Base-by-base conservation (phyloP, 2,888 invertebrate species). In the Tetragnatha montana region DNA sequence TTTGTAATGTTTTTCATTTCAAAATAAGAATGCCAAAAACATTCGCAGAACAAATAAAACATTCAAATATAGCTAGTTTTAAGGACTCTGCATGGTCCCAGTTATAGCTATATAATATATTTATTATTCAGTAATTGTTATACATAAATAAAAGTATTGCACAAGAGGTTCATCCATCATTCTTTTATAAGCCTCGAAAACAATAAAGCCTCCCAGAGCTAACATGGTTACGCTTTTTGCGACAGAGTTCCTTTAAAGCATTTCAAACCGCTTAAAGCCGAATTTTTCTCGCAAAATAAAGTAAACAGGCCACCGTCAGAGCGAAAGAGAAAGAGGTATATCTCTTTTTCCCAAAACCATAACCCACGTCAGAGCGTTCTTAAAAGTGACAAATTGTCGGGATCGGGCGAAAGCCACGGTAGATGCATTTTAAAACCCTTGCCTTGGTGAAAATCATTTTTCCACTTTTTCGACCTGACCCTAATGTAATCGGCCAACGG, bases 361-460 rank as follows among this genome's bases (percentile, higher is more conserved):
- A 81, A 81, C 74, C 76, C 80, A 35, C 71, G 73, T 80, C 86
- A 86, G 80, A 73, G 60, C 71, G 79, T 80, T 80, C 86, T 86
- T 73, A 73, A 70, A 74, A 80, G 69, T 86, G 86, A 86, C 86
- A 86, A 86, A 86, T 86, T 78, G 86, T 74, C 35, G 79, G 80
- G 60, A 68, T 10, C 71, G 60, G 70, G 12, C 80, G 73, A 80
- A 79, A 86, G 86, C 80, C 78, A 86, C 79, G 71, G 73, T 17
- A 76, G 86, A 80, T 51, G 86, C 86, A 86, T 86, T 86, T 86
- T 86, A 80, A 86, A 86, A 71, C 79, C 86, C 80, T 50, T 76
- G 47, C 60, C 83, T 68, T 21, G 83, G 73, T 51, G 71, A 82
- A 84, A 76, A 76, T 69, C 74, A 47, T 47, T 75, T 76, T 69